phyloP scores from a whole-genome alignment of 2,888 invertebrate genomes.

The Pterostichus madidus region DNA sequence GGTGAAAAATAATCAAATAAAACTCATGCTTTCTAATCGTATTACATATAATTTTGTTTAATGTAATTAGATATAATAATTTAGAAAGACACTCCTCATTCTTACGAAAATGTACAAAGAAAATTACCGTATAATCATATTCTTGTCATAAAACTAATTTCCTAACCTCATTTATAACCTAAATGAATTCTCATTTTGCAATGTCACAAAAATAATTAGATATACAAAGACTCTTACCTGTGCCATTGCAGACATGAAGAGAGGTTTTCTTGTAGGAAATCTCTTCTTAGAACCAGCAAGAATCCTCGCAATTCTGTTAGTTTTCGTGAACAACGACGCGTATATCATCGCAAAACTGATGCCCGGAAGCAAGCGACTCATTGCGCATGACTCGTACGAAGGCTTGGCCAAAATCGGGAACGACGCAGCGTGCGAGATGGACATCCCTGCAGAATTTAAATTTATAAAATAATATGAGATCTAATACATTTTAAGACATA shows the following conservation, averaged over 20 bases:
- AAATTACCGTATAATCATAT: background rate
- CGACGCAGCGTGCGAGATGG: conserved; percentile 80
- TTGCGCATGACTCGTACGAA: conserved; percentile 79
- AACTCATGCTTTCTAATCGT: too few species aligned
- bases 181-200: background rate
- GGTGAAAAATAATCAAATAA: too few species aligned
- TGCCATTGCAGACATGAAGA: conserved; percentile 82
- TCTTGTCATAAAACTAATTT: background rate
- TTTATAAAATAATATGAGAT: conserved; percentile 21
- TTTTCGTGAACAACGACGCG: conserved; percentile 87
- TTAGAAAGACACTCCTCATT: too few species aligned
- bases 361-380: conserved; percentile 78
- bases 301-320: conserved; percentile 87
- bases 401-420: conserved; percentile 84
- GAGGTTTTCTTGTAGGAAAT: conserved; percentile 84
- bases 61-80: too few species aligned
- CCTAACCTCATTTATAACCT: background rate
- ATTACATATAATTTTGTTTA: too few species aligned
- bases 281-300: conserved; percentile 86
- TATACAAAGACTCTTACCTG: conserved; percentile 71
- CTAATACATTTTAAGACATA: conserved; percentile 7
- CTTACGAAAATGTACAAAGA: too few species aligned
- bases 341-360: conserved; percentile 87
- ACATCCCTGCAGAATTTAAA: conserved; percentile 72
- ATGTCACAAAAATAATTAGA: background rate